Evolutionary conservation across 2,113 vertebrate genomes (phyloP), one percentile per base, ranked within the genome.

Genomic region (Daboia siamensis): DNA sequence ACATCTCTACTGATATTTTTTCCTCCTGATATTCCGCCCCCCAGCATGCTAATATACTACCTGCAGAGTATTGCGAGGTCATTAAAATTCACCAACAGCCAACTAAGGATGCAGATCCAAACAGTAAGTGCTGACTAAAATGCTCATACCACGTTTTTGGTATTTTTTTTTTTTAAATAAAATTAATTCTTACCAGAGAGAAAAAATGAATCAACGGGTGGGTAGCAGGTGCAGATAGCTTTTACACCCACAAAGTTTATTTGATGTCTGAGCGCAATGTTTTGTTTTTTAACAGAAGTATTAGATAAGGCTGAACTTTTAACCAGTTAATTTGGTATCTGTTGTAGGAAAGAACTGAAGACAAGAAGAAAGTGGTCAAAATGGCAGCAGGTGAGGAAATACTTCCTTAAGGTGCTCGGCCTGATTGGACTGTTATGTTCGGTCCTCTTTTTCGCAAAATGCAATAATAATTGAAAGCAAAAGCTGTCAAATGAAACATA

Each of bases 31-130:
- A 51, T 51, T 51, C 7, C 48, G 8, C 48, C 9, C 98, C 97
- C 95, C 93, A 99, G 99, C 96, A 99, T 99, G 99, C 97, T 99
- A 90, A 99, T 99, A 95, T 99, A 99, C 95, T 99, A 99, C 95
- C 98, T 99, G 5, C 99, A 99, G 95, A 98, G 99, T 94, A 99
- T 99, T 86, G 99, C 99, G 20, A 97, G 99, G 55, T 99, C 99
- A 2, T 96, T 99, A 29, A 99, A 98, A 96, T 98, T 99, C 97
- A 99, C 99, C 97, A 99, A 99, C 98, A 99, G 98, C 94, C 99
- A 99, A 96, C 98, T 99, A 94, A 98, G 98, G 93, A 96, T 98
- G 97, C 99, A 99, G 96, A 98, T 99, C 52, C 99, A 99, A 96
- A 98, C 98, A 0, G 99, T 98, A 96, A 98, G 99, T 98, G 96